Evolutionary conservation across 23 tunicate genomes (phyloP), one percentile per base, ranked within the genome.

Genomic region (Styela plicata): DNA sequence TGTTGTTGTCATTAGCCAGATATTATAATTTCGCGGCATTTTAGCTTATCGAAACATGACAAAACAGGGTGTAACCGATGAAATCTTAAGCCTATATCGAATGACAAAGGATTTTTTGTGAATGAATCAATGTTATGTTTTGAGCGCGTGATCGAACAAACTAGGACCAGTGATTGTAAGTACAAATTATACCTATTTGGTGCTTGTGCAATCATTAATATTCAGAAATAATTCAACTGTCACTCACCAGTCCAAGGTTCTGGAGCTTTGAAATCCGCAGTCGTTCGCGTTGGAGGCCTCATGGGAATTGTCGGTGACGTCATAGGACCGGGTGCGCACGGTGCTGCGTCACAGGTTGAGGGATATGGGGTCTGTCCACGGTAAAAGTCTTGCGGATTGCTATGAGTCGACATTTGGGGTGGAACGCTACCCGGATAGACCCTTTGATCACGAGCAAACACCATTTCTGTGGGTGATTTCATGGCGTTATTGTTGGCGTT

Each of bases 201-300:
- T n/a, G n/a, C n/a, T n/a, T n/a, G n/a, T n/a, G n/a, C n/a, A n/a
- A n/a, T n/a, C n/a, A n/a, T n/a, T n/a, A n/a, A n/a, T n/a, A n/a
- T n/a, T n/a, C n/a, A n/a, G n/a, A n/a, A n/a, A n/a, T 21, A 61
- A 19, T 19, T 10, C 16, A 66, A 66, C 7, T 73, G 33, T 31
- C 33, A 25, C 81, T 76, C 53, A 76, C 81, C 81, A 36, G 69
- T 26, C 81, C 81, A 76, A 10, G 81, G 81, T 19, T 76, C 63
- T 26, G 81, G 81, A 20, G 31, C 64, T 44, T 57, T 24, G 64
- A 76, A 76, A 22, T 76, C 81, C 66, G 81, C 1, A 10, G 27
- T 0, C 36, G 77, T 71, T 34, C 37, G 24, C 17, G 24, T 30
- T 26, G 36, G 77, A 2, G 24, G 36, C 35, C 24, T 30, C 23